phyloP scores from a whole-genome alignment of 2,113 vertebrate species.

The Ageneiosus marmoratus region DNA sequence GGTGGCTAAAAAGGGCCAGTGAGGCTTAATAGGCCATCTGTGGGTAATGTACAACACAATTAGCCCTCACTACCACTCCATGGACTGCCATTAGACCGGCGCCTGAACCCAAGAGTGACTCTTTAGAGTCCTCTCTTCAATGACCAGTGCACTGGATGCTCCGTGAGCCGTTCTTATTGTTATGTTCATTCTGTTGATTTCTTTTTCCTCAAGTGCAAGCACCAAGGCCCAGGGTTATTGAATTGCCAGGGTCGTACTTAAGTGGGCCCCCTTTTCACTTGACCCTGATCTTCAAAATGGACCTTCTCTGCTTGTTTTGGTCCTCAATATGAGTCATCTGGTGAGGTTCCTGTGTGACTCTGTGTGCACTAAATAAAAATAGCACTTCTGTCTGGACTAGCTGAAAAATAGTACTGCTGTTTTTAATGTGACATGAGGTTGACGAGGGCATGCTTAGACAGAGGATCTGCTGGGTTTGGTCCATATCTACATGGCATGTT shows the following conservation, averaged over 20 bases:
- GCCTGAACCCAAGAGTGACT: constrained; percentile 64
- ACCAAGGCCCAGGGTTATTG: constrained; percentile 52
- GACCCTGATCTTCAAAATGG: constrained; percentile 68
- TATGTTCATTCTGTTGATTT: constrained; percentile 47
- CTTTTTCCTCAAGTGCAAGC: constrained; percentile 21
- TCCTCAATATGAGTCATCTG: constrained; percentile 27
- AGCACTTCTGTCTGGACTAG: background rate
- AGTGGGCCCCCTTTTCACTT: constrained; percentile 54
- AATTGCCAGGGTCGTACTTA: constrained; percentile 53
- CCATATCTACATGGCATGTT: background rate
- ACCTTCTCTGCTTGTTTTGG: constrained; percentile 41
- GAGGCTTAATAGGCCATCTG: constrained; percentile 72
- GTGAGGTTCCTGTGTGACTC: constrained; percentile 1
- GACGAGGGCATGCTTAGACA: background rate
- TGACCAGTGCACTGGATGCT: constrained; percentile 57
- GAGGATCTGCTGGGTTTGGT: background rate
- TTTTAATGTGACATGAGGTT: background rate
- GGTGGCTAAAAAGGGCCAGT: constrained; percentile 55
- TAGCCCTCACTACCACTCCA: constrained; percentile 67
- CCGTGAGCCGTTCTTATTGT: constrained; percentile 52
- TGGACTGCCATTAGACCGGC: constrained; percentile 67
- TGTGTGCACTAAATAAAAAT: background rate
- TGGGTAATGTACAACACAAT: constrained; percentile 70
- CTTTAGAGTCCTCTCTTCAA: constrained; percentile 60
- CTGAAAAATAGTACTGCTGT: background rate